Base-by-base conservation (phyloP, 2,113 vertebrate species). In the Leuciscus idus region DNA sequence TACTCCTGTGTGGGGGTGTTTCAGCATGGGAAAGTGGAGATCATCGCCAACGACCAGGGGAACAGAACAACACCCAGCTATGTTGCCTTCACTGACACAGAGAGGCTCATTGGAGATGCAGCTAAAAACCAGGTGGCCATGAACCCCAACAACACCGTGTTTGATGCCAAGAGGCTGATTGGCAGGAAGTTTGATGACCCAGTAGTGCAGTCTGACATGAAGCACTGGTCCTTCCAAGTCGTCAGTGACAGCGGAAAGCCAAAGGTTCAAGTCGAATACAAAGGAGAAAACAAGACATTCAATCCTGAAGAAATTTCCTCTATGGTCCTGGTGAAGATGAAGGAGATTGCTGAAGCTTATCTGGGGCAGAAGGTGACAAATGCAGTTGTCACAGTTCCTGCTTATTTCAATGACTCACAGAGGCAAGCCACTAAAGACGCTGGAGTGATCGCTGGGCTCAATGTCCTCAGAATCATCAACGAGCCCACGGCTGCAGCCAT, bases 401-500 rank as follows among this genome's bases (percentile, higher is more conserved):
- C 96, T 0, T 97, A 97, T 85, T 97, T 97, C 91, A 97, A 96
- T 23, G 96, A 97, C 90, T 97, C 96, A 21, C 96, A 97, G 93
- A 95, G 96, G 83, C 96, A 97, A 88, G 96, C 96, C 85, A 97
- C 97, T 68, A 98, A 97, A 85, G 97, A 98, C 0, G 97, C 96
- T 0, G 97, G 97, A 26, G 95, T 95, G 86, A 98, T 98, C 89
- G 95, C 97, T 17, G 62, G 62, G 15, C 62, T 66, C 26, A 66
- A 66, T 15, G 62, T 66, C 62, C 62, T 66, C 26, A 0, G 96
- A 8, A 97, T 96, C 87, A 97, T 97, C 90, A 97, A 97, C 0
- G 97, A 97, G 90, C 97, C 97, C 79, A 98, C 97, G 0, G 97
- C 97, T 0, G 97, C 97, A 0, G 97, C 97, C 75, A 98, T 98